A percentile compares a stretch with the other conserved stretches of the same genome.
These are phyloP conservation scores for Apeltes quadracus DNA, from an alignment of 2,113 vertebrate genomes.

Conservation along the genomic window DNA sequence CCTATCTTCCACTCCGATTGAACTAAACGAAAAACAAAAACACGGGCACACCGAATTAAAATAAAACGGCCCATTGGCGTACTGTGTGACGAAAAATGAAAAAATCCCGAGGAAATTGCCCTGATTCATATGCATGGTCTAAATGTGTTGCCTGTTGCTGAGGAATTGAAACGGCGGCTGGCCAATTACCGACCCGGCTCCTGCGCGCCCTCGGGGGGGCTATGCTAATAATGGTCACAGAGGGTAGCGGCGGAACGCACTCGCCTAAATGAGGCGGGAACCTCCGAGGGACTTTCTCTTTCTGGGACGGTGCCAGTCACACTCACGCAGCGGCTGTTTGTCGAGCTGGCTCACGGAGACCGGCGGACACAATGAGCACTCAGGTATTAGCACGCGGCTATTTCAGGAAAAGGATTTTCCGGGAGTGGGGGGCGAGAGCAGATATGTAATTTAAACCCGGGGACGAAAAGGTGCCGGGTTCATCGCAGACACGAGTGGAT, in stretches of 20 bases:
- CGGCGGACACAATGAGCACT: constrained; percentile 1
- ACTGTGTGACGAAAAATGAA: constrained; percentile 55
- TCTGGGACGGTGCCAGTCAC: constrained; percentile 37
- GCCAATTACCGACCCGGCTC: constrained; percentile 60
- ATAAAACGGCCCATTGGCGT: constrained; percentile 51
- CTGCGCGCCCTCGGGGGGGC: constrained; percentile 54
- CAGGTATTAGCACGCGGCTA: constrained; percentile 49
- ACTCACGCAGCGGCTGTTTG: constrained; percentile 12
- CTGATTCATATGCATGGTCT: constrained; percentile 71
- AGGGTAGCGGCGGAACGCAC: constrained; percentile 63
- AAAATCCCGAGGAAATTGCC: constrained; percentile 62
- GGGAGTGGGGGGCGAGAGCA: background rate
- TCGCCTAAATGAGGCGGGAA: constrained; percentile 58
- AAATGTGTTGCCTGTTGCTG: constrained; percentile 69
- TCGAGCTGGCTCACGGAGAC: constrained; percentile 17
- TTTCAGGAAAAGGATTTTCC: constrained; percentile 41
- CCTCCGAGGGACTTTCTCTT: constrained; percentile 53
- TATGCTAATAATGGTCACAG: constrained; percentile 74
- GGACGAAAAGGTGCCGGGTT: constrained; percentile 1
- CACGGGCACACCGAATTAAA: constrained; percentile 41
- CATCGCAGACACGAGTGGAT: constrained; percentile 18
- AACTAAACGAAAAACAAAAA: constrained; percentile 57
- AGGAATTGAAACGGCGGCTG: constrained; percentile 54
- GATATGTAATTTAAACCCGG: constrained; percentile 32
- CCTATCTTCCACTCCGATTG: constrained; percentile 23